phyloP scores from a whole-genome alignment of 2,797 vertebrate genomes.

The Microtus californicus region DNA sequence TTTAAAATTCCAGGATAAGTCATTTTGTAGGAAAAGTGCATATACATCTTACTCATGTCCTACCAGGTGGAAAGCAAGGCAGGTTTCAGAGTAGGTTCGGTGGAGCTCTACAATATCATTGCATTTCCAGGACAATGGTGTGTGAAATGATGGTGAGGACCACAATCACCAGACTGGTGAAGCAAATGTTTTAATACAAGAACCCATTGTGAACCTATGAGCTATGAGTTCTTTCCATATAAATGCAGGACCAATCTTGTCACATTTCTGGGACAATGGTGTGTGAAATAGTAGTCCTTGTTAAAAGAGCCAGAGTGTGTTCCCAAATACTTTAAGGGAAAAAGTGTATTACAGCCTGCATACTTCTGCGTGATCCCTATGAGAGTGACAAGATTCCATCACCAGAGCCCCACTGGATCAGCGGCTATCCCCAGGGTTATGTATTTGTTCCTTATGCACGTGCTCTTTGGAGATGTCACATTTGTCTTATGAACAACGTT shows the following conservation, averaged over 20 bases:
- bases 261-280: slow-evolving; percentile 48
- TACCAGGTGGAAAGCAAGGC: background rate
- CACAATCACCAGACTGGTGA: slow-evolving; percentile 19
- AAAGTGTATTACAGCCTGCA: background rate
- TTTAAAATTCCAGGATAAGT: background rate
- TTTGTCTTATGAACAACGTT: background rate
- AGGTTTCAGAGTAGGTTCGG: background rate
- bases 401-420: background rate
- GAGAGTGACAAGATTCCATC: background rate
- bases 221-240: slow-evolving; percentile 68
- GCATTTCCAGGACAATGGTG: background rate
- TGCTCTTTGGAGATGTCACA: background rate
- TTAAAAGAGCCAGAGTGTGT: slow-evolving; percentile 65
- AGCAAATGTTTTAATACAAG: slow-evolving; percentile 70
- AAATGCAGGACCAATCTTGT: slow-evolving; percentile 68
- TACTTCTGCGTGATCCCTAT: fast-evolving
- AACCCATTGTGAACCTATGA: slow-evolving; percentile 70
- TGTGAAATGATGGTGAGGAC: slow-evolving; percentile 50
- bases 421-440: background rate
- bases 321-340: slow-evolving; percentile 3
- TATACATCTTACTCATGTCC: slow-evolving; percentile 16
- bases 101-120: background rate
- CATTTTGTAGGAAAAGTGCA: background rate
- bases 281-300: slow-evolving; percentile 72
- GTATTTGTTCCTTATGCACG: background rate